Conservation (phyloP, 2,113 vertebrate genomes). For the Beaufortia kweichowensis region DNA sequence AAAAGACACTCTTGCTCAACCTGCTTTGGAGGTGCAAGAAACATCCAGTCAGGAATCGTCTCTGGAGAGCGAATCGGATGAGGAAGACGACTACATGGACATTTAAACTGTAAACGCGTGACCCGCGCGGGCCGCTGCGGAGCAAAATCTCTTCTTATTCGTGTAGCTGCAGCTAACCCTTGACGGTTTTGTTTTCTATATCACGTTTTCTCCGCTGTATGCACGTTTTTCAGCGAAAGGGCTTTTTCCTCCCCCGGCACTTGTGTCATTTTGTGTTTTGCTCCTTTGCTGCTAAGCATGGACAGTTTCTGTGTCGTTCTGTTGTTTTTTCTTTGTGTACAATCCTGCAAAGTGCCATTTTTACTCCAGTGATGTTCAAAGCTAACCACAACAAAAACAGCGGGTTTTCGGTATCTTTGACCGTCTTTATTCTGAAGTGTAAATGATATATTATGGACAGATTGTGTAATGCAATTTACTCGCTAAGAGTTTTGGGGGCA, state of each 20-base stretch:
- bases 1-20: slow-evolving; percentile 93
- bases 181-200: slow-evolving; percentile 16
- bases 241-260: slow-evolving; percentile 44
- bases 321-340: slow-evolving; percentile 25
- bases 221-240: slow-evolving; percentile 51
- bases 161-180: slow-evolving; percentile 1
- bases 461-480: slow-evolving; percentile 28
- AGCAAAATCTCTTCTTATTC: neutral
- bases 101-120: slow-evolving; percentile 71
- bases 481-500: slow-evolving; percentile 22
- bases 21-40: slow-evolving; percentile 94
- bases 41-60: slow-evolving; percentile 98
- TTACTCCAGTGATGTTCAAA: slow-evolving; percentile 31
- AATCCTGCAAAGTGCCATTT: slow-evolving; percentile 63
- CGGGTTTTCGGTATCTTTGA: slow-evolving; percentile 1
- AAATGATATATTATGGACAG: slow-evolving; percentile 24
- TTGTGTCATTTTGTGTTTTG: neutral
- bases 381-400: neutral
- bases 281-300: slow-evolving; percentile 39
- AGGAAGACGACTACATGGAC: slow-evolving; percentile 97
- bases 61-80: slow-evolving; percentile 94
- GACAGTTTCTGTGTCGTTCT: neutral
- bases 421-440: neutral
- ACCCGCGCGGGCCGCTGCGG: neutral
- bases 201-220: slow-evolving; percentile 6